Evolutionary conservation across 2,888 invertebrate genomes (phyloP), one percentile per base, ranked within the genome.

Genomic region (Scaptomyza caliginosa): DNA sequence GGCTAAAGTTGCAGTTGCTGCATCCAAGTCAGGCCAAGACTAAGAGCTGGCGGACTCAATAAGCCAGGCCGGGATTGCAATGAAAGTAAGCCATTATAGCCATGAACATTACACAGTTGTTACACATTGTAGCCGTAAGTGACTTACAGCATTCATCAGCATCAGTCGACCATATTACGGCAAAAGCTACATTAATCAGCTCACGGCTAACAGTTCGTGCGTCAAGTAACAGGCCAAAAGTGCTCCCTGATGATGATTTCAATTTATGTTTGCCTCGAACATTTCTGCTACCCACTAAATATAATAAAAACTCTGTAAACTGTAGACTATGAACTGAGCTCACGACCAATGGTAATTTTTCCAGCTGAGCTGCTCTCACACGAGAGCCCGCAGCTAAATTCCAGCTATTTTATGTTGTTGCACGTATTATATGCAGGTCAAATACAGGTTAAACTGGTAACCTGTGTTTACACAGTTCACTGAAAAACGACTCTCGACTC

Each of bases 61-160:
- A 65, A 64, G 50, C 54, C 66, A 76, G 80, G 65, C 16, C 76
- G 73, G 45, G 28, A 86, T 83, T 83, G 79, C 80, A 86, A 69
- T 86, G 80, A 76, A 69, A 86, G 79, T 67, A 83, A 64, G 83
- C 58, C 77, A 76, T 58, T 59, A 58, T 34, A 8, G 60, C 26
- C 16, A 34, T 59, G 34, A 59, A 58, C 57, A 58, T 58, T 58
- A 58, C 39, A 59, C 46, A 46, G 62, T 60, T 59, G 45, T 19
- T 45, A 50, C 67, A 50, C 67, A 72, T 73, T 69, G 67, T 49
- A 46, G 68, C 48, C 49, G 43, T 73, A 74, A 72, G 75, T 74
- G 71, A 74, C 57, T 72, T 50, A 58, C 50, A 39, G 64, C 71
- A 72, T 72, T 72, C 71, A 64, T 74, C 71, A 70, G 68, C 67